These are phyloP conservation scores for Discoglossus pictus DNA, from an alignment of 2,797 vertebrate species.

Conservation along the genomic window DNA sequence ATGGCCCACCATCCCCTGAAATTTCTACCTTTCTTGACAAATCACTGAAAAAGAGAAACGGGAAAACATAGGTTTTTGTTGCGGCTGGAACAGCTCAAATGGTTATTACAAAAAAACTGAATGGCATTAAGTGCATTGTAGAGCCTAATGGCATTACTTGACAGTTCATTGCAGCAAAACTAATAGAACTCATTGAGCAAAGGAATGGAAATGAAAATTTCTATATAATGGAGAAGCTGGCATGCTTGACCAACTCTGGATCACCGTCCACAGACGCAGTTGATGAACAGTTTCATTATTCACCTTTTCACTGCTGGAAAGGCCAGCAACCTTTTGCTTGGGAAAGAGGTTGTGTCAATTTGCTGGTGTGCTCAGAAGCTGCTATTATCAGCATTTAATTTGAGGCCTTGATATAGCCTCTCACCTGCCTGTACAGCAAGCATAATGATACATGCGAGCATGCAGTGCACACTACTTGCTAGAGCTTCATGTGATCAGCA, in stretches of 20 bases:
- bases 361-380: conserved; percentile 5
- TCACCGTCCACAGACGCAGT: conserved; percentile 31
- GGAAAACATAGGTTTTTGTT: conserved; percentile 50
- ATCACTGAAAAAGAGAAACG: conserved; percentile 68
- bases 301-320: conserved; percentile 42
- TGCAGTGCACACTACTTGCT: background rate
- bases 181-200: conserved; percentile 50
- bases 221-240: conserved; percentile 45
- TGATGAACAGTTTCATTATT: conserved; percentile 47
- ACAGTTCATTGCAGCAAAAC: conserved; percentile 49
- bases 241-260: conserved; percentile 49
- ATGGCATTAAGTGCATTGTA: conserved; percentile 38
- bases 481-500: conserved; percentile 2
- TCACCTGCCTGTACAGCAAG: conserved; percentile 8
- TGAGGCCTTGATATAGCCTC: conserved; percentile 21
- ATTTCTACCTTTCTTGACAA: conserved; percentile 89
- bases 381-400: conserved; percentile 31
- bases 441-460: conserved; percentile 1
- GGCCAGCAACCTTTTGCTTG: conserved; percentile 29
- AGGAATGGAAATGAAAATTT: conserved; percentile 45
- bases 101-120: conserved; percentile 33
- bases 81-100: conserved; percentile 23
- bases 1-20: conserved; percentile 85
- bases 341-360: conserved; percentile 35
- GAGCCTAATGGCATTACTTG: conserved; percentile 47